Evolutionary conservation across 2,113 vertebrate species (phyloP), one percentile per base, ranked within the genome.

Genomic region (Nothoprocta pentlandii): DNA sequence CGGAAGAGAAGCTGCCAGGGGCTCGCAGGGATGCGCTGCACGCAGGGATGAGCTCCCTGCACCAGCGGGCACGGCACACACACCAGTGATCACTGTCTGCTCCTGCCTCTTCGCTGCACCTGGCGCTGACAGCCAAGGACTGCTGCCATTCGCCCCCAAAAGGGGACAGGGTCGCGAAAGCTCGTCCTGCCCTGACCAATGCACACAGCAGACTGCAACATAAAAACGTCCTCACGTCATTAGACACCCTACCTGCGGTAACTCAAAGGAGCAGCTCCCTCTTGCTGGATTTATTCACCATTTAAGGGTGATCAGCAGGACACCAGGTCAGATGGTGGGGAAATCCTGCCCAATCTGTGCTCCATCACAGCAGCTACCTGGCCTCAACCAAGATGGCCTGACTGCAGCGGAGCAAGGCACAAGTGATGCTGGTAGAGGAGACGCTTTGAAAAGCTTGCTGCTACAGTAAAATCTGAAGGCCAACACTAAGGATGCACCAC

Each of bases 381-480:
- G 6, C 39, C 11, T 25, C 39, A 10, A 41, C 14, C 32, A 17
- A 47, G 47, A 25, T 25, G 49, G 39, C 32, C 13, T 9, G 28
- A 56, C 1, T 6, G 32, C 58, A 73, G 32, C 5, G 0, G 4
- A 3, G 41, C 61, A 32, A 1, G 3, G 28, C 49, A 26, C 16
- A 47, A n/a, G 70, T 4, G 39, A 63, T 28, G 70, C 41, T 25
- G 81, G 49, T 12, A 47, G n/a, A 56, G 51, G 36, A 39, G 39
- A 66, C 32, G 4, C 59, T 9, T 21, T 32, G 41, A 44, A 21
- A 58, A 75, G 62, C 47, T 47, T 16, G 41, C 41, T 39, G 56
- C 32, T 78, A 16, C 25, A 20, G 2, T 5, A 28, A 32, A 36
- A 69, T 39, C 36, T 0, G 1, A 54, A 32, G 56, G 36, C 1